Evolutionary conservation across 2,797 vertebrate genomes (phyloP).

Genomic region (Fundulus diaphanus): DNA sequence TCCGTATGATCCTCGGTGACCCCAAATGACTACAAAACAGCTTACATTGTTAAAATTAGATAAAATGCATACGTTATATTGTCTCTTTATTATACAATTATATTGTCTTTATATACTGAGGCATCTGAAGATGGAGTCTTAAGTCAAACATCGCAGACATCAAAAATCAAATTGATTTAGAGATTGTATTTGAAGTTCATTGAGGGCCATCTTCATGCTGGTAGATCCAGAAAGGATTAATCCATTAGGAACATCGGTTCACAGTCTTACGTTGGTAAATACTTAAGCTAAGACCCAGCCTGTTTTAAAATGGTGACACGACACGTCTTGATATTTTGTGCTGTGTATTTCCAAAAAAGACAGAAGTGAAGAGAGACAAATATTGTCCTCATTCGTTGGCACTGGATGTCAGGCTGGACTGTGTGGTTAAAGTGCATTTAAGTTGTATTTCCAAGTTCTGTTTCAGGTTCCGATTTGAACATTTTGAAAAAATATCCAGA

Average conservation of each 20-base stretch:
- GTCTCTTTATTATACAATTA: no score
- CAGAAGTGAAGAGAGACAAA: neutral
- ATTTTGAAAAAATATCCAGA: neutral
- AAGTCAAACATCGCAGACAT: neutral
- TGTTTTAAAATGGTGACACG: neutral
- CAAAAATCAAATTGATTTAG: neutral
- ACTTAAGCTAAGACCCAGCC: neutral
- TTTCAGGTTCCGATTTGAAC: neutral
- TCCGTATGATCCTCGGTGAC: neutral
- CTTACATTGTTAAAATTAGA: neutral
- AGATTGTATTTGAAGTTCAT: neutral
- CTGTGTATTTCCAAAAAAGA: neutral
- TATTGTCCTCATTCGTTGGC: neutral
- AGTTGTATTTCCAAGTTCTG: neutral
- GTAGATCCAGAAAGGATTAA: neutral
- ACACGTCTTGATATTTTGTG: neutral
- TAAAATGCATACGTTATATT: accelerated
- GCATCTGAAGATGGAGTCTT: neutral
- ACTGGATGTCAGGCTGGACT: neutral
- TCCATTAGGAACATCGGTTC: neutral
- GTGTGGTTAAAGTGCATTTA: neutral
- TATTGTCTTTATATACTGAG: neutral
- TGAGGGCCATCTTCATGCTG: neutral
- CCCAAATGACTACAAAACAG: neutral
- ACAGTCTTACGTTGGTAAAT: neutral